phyloP scores from a whole-genome alignment of 1,140 invertebrate genomes.

The Lepidurus arcticus region DNA sequence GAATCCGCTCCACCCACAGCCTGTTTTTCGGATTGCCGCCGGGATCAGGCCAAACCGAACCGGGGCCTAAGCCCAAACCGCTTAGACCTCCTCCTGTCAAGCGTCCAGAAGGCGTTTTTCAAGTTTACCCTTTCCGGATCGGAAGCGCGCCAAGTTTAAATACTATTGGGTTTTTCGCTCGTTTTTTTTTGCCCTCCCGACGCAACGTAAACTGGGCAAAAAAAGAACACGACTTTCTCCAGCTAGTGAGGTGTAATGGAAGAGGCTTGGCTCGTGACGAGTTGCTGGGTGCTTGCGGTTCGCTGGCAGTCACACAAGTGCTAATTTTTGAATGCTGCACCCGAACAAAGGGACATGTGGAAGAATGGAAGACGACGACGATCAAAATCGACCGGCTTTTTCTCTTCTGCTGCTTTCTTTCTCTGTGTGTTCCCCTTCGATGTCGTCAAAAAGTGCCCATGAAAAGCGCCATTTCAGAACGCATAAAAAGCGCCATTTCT shows the following conservation, averaged over 20 bases:
- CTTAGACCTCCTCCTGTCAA: not conserved
- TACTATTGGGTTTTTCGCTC: not conserved
- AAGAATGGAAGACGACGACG: conserved; percentile 17
- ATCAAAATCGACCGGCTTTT: conserved; percentile 18
- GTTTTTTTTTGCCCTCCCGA: not conserved
- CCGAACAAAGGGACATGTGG: conserved; percentile 24
- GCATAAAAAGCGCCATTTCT: conserved; percentile 11
- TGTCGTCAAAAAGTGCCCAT: conserved; percentile 8
- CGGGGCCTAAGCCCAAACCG: not conserved
- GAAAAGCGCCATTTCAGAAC: conserved; percentile 15
- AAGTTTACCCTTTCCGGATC: not conserved
- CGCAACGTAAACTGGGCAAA: not conserved
- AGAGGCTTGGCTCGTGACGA: not conserved
- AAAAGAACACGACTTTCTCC: not conserved
- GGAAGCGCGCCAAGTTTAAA: not conserved
- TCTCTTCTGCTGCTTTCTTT: conserved; percentile 7
- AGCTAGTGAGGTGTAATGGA: not conserved
- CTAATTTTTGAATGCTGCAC: conserved; percentile 6
- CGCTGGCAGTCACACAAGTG: conserved; percentile 25
- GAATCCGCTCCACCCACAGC: conserved; percentile 12
- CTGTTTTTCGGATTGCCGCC: not conserved
- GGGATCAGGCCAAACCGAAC: conserved; percentile 20
- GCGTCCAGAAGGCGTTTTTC: not conserved
- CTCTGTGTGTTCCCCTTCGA: not conserved
- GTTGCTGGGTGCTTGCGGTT: conserved; percentile 3